Conservation (phyloP, 35 echinoderm and acorn worm species). For the Ophiothrix spiculata region DNA sequence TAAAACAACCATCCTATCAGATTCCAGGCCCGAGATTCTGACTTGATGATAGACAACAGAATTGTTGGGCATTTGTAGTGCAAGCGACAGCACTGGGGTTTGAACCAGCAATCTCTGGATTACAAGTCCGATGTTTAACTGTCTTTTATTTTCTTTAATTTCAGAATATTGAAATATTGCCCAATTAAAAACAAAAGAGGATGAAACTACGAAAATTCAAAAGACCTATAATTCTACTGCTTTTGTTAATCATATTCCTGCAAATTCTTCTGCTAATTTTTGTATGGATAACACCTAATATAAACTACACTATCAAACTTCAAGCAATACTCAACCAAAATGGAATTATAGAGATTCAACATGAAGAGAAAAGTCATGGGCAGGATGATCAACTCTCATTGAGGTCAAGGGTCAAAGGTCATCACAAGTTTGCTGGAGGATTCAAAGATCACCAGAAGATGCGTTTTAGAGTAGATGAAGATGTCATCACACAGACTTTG, state of each 20-base stretch:
- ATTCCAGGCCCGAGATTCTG: no score
- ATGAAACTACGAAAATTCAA: not conserved
- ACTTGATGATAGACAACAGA: no score
- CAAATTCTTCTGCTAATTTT: not conserved
- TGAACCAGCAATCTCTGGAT: no score
- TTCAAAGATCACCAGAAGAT: not conserved
- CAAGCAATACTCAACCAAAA: not conserved
- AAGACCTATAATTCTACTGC: not conserved
- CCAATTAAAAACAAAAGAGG: not conserved
- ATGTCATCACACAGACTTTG: no score
- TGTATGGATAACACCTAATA: not conserved
- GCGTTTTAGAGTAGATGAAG: no score
- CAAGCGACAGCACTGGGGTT: no score
- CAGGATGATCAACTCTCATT: not conserved
- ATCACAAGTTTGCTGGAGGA: slow-evolving; percentile 4
- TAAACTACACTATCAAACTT: not conserved
- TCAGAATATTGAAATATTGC: not conserved
- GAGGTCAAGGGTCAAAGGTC: not conserved
- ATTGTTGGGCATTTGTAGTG: no score
- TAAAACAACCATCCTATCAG: no score
- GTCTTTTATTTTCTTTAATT: no score
- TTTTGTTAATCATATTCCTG: not conserved
- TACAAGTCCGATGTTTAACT: no score
- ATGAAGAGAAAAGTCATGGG: not conserved
- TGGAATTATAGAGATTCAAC: not conserved